Conservation (phyloP, 2,797 vertebrate genomes). For the Chiroxiphia lanceolata region DNA sequence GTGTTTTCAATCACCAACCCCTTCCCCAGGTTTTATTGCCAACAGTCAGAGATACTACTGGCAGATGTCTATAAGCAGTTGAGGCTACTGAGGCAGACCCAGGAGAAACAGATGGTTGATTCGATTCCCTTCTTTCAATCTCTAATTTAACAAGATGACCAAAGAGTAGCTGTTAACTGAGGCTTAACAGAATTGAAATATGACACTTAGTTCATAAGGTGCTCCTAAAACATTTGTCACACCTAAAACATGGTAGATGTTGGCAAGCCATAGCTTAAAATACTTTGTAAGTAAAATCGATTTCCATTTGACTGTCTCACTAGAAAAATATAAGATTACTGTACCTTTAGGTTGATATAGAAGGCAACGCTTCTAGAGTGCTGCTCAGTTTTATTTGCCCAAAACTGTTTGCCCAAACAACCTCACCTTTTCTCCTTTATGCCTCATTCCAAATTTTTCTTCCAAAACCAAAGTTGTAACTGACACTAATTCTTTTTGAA, state of each 20-base stretch:
- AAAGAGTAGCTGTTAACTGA: not conserved
- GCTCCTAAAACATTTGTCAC: not conserved
- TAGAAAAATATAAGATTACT: not conserved
- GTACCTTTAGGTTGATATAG: not conserved
- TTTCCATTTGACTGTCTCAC: not conserved
- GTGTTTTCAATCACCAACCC: not conserved
- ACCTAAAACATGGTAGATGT: not conserved
- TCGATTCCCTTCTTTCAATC: not conserved
- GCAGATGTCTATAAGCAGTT: not conserved
- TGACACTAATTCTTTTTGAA: not conserved
- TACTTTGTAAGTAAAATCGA: not conserved
- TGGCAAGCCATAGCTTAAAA: not conserved
- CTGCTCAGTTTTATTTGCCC: not conserved
- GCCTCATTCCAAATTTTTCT: not conserved
- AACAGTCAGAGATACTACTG: not conserved
- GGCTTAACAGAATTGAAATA: not conserved
- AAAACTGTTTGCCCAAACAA: not conserved
- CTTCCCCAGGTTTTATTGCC: not conserved
- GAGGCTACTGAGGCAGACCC: not conserved
- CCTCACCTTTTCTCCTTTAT: not conserved
- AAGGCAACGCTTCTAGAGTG: not conserved
- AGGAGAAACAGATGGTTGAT: not conserved
- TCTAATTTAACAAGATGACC: not conserved
- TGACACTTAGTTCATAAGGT: not conserved
- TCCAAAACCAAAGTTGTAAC: not conserved